A percentile compares a stretch with the other conserved stretches of the same genome.
phyloP scores from a whole-genome alignment of 2,888 invertebrate species.

The Cheiracanthium punctorium region DNA sequence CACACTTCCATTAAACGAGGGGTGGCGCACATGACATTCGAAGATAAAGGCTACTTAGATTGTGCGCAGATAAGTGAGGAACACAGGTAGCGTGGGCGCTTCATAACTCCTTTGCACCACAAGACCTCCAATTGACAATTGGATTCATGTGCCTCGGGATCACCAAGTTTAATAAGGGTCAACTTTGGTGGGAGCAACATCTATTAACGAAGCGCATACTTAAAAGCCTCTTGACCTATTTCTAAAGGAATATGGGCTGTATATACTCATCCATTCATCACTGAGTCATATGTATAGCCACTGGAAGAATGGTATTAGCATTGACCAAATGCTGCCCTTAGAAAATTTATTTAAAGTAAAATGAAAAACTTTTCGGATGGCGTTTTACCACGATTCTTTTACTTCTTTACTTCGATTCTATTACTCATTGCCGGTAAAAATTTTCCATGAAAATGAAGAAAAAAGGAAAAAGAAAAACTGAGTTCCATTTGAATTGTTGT shows the following conservation, averaged over 20 bases:
- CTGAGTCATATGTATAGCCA: no score
- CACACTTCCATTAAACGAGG: conserved; percentile 2
- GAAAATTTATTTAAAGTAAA: no score
- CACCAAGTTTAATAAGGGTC: neutral
- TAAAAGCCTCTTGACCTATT: neutral
- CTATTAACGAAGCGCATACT: neutral
- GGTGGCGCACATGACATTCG: conserved; percentile 3
- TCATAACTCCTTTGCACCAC: neutral
- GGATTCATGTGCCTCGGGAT: neutral
- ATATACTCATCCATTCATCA: no score
- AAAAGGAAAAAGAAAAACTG: no score
- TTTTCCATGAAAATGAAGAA: no score
- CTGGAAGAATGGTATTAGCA: no score
- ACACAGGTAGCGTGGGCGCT: conserved; percentile 3
- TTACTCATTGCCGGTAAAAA: no score
- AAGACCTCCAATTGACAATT: conserved; percentile 5
- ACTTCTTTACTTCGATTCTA: no score
- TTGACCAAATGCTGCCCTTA: no score
- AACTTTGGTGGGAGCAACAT: neutral
- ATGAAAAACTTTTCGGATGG: no score
- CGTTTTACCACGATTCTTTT: no score
- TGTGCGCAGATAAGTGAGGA: neutral
- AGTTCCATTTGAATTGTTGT: no score
- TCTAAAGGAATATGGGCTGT: neutral
- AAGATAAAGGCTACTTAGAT: neutral